Evolutionary conservation across 1,140 invertebrate species (phyloP), one percentile per base, ranked within the genome.

Genomic region (Brachionus plicatilis): DNA sequence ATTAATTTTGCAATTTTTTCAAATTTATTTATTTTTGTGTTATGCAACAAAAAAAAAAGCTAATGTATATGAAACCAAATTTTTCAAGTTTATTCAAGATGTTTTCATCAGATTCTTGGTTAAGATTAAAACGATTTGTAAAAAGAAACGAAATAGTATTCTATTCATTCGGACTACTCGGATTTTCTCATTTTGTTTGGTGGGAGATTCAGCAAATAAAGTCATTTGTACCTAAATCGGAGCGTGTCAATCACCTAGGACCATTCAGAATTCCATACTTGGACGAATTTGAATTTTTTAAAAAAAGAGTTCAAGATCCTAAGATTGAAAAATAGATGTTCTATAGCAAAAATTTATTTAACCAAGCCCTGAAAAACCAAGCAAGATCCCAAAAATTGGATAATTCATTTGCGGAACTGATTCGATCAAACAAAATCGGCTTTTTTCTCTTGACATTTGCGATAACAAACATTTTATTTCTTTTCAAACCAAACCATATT

Each of bases 91-190:
- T 72, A 17, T 43, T 41, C 24, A 72, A 72, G 43, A 72, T 80
- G 76, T 27, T n/a, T 56, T 41, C 47, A 24, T 29, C 75, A 14
- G 27, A 56, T 78, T 29, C 29, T 14, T 80, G 76, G 76, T 20
- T 60, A 56, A 82, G 53, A 45, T 37, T 82, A 37, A 82, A 82
- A 20, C 20, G 79, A 65, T 82, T 82, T 41, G 9, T 45, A 11
- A 82, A 82, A 65, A 41, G 79, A 82, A 82, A 82, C 79, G 65
- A 82, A 60, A 47, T 82, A 41, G 9, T 82, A 65, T 82, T 82
- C 20, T 82, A 45, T 60, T 65, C 50, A 60, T 11, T 82, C 27
- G 79, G 79, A 41, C 53, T 82, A 27, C 33, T 82, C 29, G 14
- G 29, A 41, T 65, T 82, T 47, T 45, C 79, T 11, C 79, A 82